These are phyloP conservation scores for Mormyrus proboscirostris DNA, from an alignment of 2,797 vertebrate genomes.

Conservation along the genomic window DNA sequence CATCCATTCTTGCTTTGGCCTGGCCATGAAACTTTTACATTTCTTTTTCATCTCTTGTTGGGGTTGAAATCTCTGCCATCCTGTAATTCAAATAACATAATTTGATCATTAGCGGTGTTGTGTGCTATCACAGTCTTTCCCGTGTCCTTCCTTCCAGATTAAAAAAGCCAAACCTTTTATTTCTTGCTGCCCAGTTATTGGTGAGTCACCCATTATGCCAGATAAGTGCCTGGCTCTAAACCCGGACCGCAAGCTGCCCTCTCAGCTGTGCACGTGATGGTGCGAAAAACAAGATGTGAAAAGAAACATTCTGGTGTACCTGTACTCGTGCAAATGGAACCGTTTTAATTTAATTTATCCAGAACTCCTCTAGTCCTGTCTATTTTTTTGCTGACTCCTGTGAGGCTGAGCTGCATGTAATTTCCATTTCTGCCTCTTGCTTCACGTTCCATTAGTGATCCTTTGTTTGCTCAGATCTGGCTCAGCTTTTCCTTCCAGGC, in stretches of 20 bases:
- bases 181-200: background rate
- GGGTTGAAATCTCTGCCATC: background rate
- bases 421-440: background rate
- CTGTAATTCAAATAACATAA: background rate
- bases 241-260: background rate
- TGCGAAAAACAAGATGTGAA: background rate
- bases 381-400: background rate
- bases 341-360: background rate
- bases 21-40: background rate
- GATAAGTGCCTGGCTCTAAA: background rate
- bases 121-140: background rate
- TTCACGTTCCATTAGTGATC: background rate
- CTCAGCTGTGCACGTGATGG: background rate
- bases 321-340: background rate
- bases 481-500: background rate
- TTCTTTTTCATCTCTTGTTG: background rate
- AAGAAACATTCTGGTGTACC: background rate
- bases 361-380: background rate
- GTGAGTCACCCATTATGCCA: background rate
- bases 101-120: background rate
- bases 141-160: background rate
- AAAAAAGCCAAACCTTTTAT: background rate
- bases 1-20: background rate
- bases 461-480: background rate
- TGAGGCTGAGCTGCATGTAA: background rate